Base-by-base conservation (phyloP, 2,113 vertebrate species). In the Macaca fascicularis region DNA sequence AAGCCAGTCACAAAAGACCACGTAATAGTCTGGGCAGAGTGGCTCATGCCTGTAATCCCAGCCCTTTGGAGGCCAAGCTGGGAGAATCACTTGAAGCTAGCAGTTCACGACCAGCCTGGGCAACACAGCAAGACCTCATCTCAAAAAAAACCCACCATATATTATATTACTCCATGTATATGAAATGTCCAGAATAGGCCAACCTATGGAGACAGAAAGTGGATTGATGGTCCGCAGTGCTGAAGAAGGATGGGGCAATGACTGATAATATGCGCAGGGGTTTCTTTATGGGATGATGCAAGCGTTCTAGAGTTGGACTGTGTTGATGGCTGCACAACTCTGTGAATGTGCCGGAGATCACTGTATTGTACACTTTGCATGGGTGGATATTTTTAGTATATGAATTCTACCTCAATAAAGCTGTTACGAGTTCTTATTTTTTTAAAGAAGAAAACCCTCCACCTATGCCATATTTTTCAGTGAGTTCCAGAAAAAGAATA, bases 401-500 rank as follows among this genome's bases (percentile, higher is more conserved):
- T 13, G n/a, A 67, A 27, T 48, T 85, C 0, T 27, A 67, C 40
- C 67, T 80, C 57, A 17, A 32, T 11, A 86, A 95, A 76, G 38
- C 14, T 67, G 9, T 67, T 88, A 8, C 6, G 43, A 16, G 35
- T 32, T 48, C 25, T 74, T 79, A 20, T 79, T 82, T 74, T 80
- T 64, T 81, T n/a, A 27, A 78, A 38, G 48, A 93, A 85, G 13
- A 52, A 83, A 45, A n/a, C 6, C 23, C 1, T 52, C 70, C 22
- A 72, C 5, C 11, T 87, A n/a, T 67, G 20, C 25, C 45, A 10
- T 67, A 78, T 72, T 95, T 91, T 74, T 82, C 57, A 67, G 32
- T 35, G 40, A 55, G 64, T 81, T 93, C 59, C 72, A 79, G 32
- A 90, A 90, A n/a, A 90, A 83, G 19, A 55, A 89, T 7, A 57